Evolutionary conservation across 2,888 invertebrate species (phyloP).

Genomic region (Cataglyphis livida): DNA sequence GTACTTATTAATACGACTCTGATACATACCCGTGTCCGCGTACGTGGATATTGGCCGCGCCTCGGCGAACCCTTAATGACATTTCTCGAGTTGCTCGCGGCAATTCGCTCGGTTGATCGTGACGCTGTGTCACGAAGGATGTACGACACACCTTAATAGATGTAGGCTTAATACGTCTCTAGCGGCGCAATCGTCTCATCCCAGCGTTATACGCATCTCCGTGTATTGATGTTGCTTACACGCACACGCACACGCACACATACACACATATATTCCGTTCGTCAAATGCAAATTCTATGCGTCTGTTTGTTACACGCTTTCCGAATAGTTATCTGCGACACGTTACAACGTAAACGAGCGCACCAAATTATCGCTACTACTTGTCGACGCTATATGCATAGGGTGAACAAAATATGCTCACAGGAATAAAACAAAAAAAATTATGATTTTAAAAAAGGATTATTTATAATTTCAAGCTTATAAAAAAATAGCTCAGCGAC

Average conservation of each 20-base stretch:
- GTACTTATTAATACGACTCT: constrained; percentile 51
- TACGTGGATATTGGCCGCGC: constrained; percentile 75
- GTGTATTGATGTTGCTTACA: constrained; percentile 16
- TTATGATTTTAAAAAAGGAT: not conserved
- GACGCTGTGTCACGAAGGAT: constrained; percentile 27
- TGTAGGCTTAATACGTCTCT: constrained; percentile 71
- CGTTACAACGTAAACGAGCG: not conserved
- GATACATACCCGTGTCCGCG: constrained; percentile 34
- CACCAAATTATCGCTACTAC: not conserved
- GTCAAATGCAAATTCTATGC: constrained; percentile 18
- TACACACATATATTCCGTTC: constrained; percentile 11
- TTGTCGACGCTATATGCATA: not conserved
- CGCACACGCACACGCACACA: not conserved
- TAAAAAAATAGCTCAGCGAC: not conserved
- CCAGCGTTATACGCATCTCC: constrained; percentile 34
- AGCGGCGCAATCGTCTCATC: constrained; percentile 38
- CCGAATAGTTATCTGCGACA: not conserved
- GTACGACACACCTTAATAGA: constrained; percentile 69
- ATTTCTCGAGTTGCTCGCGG: constrained; percentile 77
- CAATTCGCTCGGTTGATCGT: constrained; percentile 68
- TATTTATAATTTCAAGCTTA: not conserved
- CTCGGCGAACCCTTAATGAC: constrained; percentile 77
- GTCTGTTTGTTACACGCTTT: not conserved
- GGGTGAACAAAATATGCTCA: not conserved
- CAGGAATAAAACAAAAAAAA: not conserved